Base-by-base conservation (phyloP, 2,113 vertebrate genomes). In the Miniopterus natalensis region DNA sequence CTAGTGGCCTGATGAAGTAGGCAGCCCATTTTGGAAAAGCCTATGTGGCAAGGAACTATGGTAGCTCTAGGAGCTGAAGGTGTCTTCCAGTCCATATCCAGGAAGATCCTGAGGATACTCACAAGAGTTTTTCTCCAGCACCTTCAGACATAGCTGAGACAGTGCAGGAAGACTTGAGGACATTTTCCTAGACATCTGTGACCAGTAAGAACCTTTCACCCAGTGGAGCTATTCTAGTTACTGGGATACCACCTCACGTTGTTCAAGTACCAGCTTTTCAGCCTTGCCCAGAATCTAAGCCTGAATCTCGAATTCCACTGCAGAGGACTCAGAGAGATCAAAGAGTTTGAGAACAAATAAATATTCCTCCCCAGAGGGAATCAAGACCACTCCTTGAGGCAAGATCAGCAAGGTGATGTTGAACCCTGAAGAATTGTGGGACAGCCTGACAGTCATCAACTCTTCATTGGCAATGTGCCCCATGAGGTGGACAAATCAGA, bases 131-230 rank as follows among this genome's bases (percentile, higher is more conserved):
- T 42, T 98, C 99, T 47, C 98, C 99, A 11, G 98, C 98, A 27
- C 98, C 99, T 75, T 97, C 99, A 6, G 99, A 99, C 73, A 98
- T 98, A 4, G 86, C 99, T 85, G 98, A 99, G 36, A 96, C 98
- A 4, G 98, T 98, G 1, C 99, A 99, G 91, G 99, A 99, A 68
- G 99, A 99, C 84, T 99, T 99, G 95, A 97, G 99, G 98, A 97
- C 98, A 0, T 99, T 99, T 98, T 99, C 99, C n/a, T 99, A 99
- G 99, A 99, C 99, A 0, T 99, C 99, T 1, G 99, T 99, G 98
- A 99, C 99, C 84, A 99, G 99, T 98, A 99, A 99, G 98, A 99
- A 99, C 96, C 99, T 99, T 66, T 99, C 99, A 73, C 99, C 99
- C 85, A 99, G 99, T 79, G 99, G 99, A 89, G 99, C 99, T 57